Percentiles rank a stretch among this genome's conserved stretches.
phyloP scores from a whole-genome alignment of 2,797 vertebrate species.

The Phoxinus dragarum region DNA sequence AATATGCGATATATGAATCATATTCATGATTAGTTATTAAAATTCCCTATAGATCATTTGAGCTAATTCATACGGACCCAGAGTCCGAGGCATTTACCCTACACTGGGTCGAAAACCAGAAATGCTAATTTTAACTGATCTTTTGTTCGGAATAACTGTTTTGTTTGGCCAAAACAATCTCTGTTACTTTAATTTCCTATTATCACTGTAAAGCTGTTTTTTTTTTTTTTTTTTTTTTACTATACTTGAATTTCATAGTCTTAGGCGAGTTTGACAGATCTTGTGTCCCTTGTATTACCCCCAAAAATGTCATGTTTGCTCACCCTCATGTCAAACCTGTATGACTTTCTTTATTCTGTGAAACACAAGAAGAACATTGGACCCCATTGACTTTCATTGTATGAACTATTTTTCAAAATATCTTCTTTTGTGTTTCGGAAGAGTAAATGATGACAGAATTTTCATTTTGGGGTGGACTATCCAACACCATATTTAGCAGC shows the following conservation, averaged over 20 bases:
- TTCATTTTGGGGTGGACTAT: not conserved
- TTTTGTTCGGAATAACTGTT: not conserved
- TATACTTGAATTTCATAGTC: not conserved
- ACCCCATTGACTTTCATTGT: not conserved
- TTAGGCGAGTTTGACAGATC: not conserved
- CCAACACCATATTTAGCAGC: not conserved
- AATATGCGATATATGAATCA: too few species aligned
- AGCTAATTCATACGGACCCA: too few species aligned
- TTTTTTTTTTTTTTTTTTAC: not conserved
- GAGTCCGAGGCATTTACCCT: too few species aligned
- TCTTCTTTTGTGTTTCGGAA: not conserved
- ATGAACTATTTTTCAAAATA: not conserved
- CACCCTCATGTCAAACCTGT: not conserved
- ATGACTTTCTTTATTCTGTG: not conserved
- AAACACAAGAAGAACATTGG: not conserved
- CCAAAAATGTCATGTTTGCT: not conserved
- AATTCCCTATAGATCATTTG: too few species aligned
- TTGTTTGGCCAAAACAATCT: too few species aligned
- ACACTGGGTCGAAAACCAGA: not conserved
- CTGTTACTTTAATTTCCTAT: too few species aligned
- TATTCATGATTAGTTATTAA: too few species aligned
- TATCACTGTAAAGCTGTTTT: too few species aligned
- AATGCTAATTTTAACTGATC: not conserved
- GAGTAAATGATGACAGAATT: constrained; percentile 1
- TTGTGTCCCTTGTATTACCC: not conserved